Percentiles rank a stretch among this genome's conserved stretches.
phyloP scores from a whole-genome alignment of 2,888 invertebrate genomes.

The Lacanobia wlatinum region DNA sequence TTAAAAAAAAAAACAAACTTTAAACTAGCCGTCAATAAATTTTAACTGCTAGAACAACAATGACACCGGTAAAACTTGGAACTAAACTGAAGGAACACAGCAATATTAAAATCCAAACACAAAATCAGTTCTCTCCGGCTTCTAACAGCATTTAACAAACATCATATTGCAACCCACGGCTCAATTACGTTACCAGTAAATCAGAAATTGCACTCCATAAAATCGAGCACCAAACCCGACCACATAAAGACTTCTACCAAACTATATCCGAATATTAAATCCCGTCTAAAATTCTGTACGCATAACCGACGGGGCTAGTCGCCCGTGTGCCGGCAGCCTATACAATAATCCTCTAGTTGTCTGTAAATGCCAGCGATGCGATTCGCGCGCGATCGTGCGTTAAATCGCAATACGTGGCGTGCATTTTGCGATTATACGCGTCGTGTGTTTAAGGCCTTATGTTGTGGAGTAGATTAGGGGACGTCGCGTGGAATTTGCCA shows the following conservation, averaged over 20 bases:
- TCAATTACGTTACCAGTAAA: not conserved
- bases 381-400: constrained; percentile 60
- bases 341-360: constrained; percentile 63
- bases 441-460: constrained; percentile 46
- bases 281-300: constrained; percentile 57
- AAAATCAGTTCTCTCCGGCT: not conserved
- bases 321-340: constrained; percentile 53
- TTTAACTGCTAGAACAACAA: no score
- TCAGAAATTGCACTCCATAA: not conserved
- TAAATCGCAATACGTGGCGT: constrained; percentile 63
- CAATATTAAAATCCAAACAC: not conserved
- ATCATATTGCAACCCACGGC: not conserved
- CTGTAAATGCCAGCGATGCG: constrained; percentile 60
- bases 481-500: constrained; percentile 28
- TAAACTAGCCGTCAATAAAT: no score
- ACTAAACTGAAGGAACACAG: no score
- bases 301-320: constrained; percentile 57
- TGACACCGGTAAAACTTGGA: no score
- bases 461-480: constrained; percentile 38
- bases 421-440: constrained; percentile 61
- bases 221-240: constrained; percentile 9
- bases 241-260: constrained; percentile 35
- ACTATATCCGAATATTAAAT: constrained; percentile 53
- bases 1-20: no score
- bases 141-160: not conserved